Percentiles rank a stretch among this genome's conserved stretches.
Conservation (phyloP, 2,888 invertebrate species). For the Reticulitermes lucifugus region DNA sequence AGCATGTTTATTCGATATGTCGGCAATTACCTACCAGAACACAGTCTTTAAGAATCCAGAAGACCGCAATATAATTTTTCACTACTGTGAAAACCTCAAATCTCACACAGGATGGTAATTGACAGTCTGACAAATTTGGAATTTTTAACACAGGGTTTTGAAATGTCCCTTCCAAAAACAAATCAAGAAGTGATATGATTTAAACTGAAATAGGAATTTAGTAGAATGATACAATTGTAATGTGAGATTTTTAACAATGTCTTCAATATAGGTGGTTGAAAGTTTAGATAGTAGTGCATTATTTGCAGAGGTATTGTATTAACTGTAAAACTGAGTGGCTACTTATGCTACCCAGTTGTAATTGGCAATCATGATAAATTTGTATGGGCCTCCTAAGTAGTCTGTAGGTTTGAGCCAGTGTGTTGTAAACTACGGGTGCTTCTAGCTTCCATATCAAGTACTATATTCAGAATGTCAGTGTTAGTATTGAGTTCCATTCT, state of each 20-base stretch:
- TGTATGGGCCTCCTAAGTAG: background rate
- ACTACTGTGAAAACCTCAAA: too few relatives aligned
- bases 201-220: background rate
- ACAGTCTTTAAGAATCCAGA: too few relatives aligned
- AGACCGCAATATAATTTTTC: too few relatives aligned
- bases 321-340: background rate
- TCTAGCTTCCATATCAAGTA: background rate
- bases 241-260: background rate
- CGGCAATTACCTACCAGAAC: too few relatives aligned
- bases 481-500: background rate
- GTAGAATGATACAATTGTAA: background rate
- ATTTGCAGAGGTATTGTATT: background rate
- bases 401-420: background rate
- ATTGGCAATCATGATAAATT: background rate
- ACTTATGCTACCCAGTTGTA: background rate
- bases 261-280: background rate
- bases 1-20: too few relatives aligned
- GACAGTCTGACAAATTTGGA: background rate
- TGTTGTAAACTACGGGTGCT: slow-evolving; percentile 19
- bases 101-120: too few relatives aligned
- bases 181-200: background rate
- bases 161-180: slow-evolving; percentile 1
- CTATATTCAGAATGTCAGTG: background rate
- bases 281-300: background rate
- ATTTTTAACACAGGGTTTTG: background rate